Evolutionary conservation across 92 coral and sea anemone species (phyloP), one percentile per base, ranked within the genome.

Genomic region (Palythoa caribaeorum): DNA sequence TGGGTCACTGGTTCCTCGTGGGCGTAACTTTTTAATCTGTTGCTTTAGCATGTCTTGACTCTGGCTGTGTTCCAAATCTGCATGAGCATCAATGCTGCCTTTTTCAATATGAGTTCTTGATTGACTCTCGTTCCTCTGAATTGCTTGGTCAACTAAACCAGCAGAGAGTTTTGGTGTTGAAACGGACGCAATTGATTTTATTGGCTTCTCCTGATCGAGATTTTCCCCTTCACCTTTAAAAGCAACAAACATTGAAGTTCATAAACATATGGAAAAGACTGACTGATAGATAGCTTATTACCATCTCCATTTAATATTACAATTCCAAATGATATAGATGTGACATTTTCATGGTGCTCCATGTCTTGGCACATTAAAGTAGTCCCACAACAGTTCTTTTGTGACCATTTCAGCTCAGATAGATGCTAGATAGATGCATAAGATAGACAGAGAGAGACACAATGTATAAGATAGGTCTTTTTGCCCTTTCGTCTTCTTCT

Each of bases 11-110:
- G 72, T 79, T 36, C 79, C 89, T 78, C 89, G 81, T 60, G 89
- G 89, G 55, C 94, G 89, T 17, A 94, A 90, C 80, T 88, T 93
- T 79, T 89, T 90, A 28, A 83, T 90, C 76, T 93, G 98, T 38
- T 92, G 89, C 53, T 80, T 89, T 10, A 94, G 86, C 13, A 93
- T 51, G 16, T 77, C 90, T 73, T 91, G 93, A 17, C 91, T 87
- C 83, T 91, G 90, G 9, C 87, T 88, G 28, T 90, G 63, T 38
- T 68, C 92, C n/a, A 86, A 36, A 75, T 76, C 71, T n/a, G 73
- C 44, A 73, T 78, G 73, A 28, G 40, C 78, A 17, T 54, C 80
- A 20, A 88, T 48, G 17, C 28, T 76, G 20, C 54, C 96, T 68
- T 55, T 90, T 60, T 92, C 87, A 11, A 85, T 55, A 16, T 73